Percentiles rank a stretch among this genome's conserved stretches.
phyloP scores from a whole-genome alignment of 2,113 vertebrate species.

The Paralichthys olivaceus region DNA sequence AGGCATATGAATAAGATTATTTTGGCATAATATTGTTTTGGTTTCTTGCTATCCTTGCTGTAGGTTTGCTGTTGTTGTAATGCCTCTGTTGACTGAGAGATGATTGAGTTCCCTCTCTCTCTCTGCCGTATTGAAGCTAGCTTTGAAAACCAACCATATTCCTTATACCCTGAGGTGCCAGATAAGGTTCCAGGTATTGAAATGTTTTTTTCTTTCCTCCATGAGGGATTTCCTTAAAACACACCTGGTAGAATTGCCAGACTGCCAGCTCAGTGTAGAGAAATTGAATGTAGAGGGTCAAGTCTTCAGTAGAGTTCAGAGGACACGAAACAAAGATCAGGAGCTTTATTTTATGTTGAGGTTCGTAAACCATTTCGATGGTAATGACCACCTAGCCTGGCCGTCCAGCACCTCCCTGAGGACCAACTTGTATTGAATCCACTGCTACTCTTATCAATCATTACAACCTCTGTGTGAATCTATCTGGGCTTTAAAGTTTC shows the following conservation, averaged over 20 bases:
- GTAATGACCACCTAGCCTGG: not conserved
- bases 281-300: too few species aligned
- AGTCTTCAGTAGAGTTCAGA: too few species aligned
- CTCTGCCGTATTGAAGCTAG: not conserved
- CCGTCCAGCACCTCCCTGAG: constrained; percentile 2
- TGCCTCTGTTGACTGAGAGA: too few species aligned
- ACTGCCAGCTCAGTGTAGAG: not conserved
- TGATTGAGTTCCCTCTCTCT: too few species aligned
- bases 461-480: not conserved
- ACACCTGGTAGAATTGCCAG: not conserved
- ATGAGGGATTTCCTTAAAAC: not conserved
- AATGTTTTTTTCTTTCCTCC: not conserved
- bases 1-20: too few species aligned
- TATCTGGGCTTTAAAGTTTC: constrained; percentile 8
- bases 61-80: too few species aligned
- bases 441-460: not conserved
- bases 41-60: too few species aligned
- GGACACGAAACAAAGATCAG: too few species aligned
- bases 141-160: not conserved
- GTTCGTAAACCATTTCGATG: not conserved
- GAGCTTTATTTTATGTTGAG: too few species aligned
- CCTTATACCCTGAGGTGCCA: not conserved
- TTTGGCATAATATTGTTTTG: too few species aligned
- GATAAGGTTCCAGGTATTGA: not conserved
- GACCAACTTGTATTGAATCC: not conserved